A percentile compares a stretch with the other conserved stretches of the same genome.
phyloP scores from a whole-genome alignment of 2,797 vertebrate species.

The Eutrigla gurnardus region DNA sequence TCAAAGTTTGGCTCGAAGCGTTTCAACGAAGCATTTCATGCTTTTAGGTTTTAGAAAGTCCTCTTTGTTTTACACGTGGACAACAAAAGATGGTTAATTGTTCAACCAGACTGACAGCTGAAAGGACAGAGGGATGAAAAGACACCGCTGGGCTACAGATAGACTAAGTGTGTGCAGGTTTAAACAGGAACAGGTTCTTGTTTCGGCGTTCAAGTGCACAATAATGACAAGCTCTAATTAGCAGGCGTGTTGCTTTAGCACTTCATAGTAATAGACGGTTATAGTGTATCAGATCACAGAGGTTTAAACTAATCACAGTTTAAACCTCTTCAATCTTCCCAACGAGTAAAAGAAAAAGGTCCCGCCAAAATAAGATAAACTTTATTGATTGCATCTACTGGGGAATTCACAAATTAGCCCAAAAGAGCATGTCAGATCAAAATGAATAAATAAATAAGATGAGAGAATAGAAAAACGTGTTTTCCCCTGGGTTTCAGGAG shows the following conservation, averaged over 20 bases:
- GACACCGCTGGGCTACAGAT: background rate
- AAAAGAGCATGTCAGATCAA: too few relatives aligned
- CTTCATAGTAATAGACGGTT: background rate
- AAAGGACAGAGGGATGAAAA: background rate
- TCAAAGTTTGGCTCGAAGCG: background rate
- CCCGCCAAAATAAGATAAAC: too few relatives aligned
- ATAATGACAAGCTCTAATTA: background rate
- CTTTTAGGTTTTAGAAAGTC: background rate
- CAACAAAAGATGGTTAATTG: background rate
- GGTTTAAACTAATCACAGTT: background rate
- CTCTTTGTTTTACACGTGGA: background rate
- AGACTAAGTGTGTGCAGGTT: background rate
- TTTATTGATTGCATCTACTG: too few relatives aligned
- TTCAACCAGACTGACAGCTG: background rate
- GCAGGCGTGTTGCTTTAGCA: background rate
- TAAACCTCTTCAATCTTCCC: background rate
- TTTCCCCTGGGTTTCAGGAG: too few relatives aligned
- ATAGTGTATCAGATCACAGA: background rate
- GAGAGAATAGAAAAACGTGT: too few relatives aligned
- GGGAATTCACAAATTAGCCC: too few relatives aligned
- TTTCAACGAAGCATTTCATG: background rate
- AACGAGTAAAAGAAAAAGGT: background rate
- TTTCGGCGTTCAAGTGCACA: background rate
- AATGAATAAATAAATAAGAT: too few relatives aligned
- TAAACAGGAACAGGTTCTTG: background rate